Evolutionary conservation across 2,113 vertebrate genomes (phyloP).

Genomic region (Albula goreensis): DNA sequence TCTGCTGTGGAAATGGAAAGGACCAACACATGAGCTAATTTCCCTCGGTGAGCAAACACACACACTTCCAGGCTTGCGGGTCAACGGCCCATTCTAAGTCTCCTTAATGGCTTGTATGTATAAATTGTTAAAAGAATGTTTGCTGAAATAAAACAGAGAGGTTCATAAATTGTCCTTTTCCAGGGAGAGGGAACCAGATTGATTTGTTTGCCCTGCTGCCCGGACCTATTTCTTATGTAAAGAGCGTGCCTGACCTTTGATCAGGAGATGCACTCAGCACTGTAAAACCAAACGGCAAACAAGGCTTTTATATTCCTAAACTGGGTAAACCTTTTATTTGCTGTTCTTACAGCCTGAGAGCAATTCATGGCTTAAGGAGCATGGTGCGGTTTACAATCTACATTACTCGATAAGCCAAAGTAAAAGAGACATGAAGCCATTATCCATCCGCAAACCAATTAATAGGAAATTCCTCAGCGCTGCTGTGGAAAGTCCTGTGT

Average conservation of each 20-base stretch:
- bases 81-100: constrained; percentile 23
- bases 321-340: constrained; percentile 50
- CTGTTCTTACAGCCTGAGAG: constrained; percentile 32
- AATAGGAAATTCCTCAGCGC: constrained; percentile 4
- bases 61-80: constrained; percentile 28
- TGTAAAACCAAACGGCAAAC: constrained; percentile 72
- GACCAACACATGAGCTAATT: constrained; percentile 24
- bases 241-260: constrained; percentile 68
- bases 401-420: constrained; percentile 35
- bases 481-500: constrained; percentile 34
- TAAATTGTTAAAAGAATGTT: constrained; percentile 59
- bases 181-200: constrained; percentile 63
- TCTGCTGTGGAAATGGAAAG: constrained; percentile 23
- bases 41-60: constrained; percentile 36
- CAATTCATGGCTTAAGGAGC: constrained; percentile 26
- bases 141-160: constrained; percentile 61
- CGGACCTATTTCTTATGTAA: constrained; percentile 64
- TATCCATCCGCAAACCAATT: constrained; percentile 13
- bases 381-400: constrained; percentile 43
- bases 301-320: constrained; percentile 61
- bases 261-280: constrained; percentile 64
- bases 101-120: constrained; percentile 56
- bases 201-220: constrained; percentile 64
- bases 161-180: constrained; percentile 59
- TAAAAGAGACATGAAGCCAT: constrained; percentile 21